Percentiles rank a stretch among this genome's conserved stretches.
Conservation (phyloP, 2,113 vertebrate species). For the Microcebus lehilahytsara region DNA sequence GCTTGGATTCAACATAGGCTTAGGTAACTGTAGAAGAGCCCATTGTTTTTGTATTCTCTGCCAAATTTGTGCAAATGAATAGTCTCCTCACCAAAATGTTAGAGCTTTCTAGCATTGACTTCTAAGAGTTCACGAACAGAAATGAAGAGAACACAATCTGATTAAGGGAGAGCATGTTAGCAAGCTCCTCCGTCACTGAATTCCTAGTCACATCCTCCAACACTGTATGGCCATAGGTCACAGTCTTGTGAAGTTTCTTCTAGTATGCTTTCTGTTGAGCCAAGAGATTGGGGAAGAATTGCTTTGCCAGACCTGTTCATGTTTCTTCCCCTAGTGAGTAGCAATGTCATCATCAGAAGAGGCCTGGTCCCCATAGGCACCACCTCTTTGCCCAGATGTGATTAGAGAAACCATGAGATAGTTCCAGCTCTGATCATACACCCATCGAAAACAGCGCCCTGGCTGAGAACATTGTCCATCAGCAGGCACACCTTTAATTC, state of each 20-base stretch:
- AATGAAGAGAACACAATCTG: background rate
- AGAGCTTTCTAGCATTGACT: background rate
- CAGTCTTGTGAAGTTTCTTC: background rate
- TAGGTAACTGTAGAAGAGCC: background rate
- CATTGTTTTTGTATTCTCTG: background rate
- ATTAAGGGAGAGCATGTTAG: background rate
- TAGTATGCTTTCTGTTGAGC: background rate
- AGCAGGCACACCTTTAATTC: slow-evolving; percentile 81
- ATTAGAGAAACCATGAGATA: slow-evolving; percentile 78
- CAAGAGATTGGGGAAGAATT: background rate
- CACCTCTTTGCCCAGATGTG: slow-evolving; percentile 82
- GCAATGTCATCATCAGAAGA: slow-evolving; percentile 67
- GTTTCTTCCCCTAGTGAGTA: slow-evolving; percentile 56
- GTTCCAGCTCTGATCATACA: slow-evolving; percentile 74
- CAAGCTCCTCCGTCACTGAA: background rate
- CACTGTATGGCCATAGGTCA: background rate
- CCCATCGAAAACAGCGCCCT: slow-evolving; percentile 69
- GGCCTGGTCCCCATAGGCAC: slow-evolving; percentile 74
- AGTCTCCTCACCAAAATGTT: background rate
- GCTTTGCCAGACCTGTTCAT: slow-evolving; percentile 78
- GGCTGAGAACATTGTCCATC: slow-evolving; percentile 71
- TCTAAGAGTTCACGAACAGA: background rate
- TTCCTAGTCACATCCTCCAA: background rate
- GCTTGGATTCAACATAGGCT: background rate
- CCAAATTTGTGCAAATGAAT: background rate